Evolutionary conservation across 1,140 invertebrate species (phyloP).

Genomic region (Drosophila asahinai): DNA sequence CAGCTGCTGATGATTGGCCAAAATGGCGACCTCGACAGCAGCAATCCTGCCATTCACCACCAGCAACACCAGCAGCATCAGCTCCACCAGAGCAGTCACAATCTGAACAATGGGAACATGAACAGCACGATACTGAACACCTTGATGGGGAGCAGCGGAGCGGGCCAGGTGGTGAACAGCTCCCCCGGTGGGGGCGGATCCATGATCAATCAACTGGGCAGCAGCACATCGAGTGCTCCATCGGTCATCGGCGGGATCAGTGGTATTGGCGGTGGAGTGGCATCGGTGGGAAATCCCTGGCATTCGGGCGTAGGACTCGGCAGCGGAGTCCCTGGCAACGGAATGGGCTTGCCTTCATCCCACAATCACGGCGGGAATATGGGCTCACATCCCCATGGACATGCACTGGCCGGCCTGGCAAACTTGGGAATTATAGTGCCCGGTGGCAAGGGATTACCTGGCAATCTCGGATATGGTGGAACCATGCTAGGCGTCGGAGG

Average conservation of each 20-base stretch:
- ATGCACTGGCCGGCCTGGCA: constrained; percentile 70
- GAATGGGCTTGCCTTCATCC: constrained; percentile 20
- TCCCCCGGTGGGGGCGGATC: constrained; percentile 38
- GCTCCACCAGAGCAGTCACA: constrained; percentile 44
- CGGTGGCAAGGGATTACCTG: constrained; percentile 50
- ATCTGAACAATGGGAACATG: constrained; percentile 33
- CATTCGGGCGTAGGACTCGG: constrained; percentile 29
- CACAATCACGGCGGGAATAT: constrained; percentile 20
- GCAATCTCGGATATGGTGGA: constrained; percentile 60
- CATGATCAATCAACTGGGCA: constrained; percentile 64
- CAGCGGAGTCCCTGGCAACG: constrained; percentile 25
- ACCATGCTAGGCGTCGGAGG: constrained; percentile 38
- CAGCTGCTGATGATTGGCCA: constrained; percentile 60
- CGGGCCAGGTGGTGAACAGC: constrained; percentile 25
- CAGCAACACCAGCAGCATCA: constrained; percentile 45
- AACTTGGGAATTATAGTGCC: constrained; percentile 74
- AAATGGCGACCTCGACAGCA: constrained; percentile 53
- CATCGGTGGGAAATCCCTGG: constrained; percentile 24
- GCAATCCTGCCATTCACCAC: constrained; percentile 47
- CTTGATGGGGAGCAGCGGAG: constrained; percentile 37
- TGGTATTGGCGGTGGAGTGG: constrained; percentile 19
- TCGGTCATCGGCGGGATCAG: constrained; percentile 21
- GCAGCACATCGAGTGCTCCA: constrained; percentile 60
- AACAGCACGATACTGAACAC: constrained; percentile 68
- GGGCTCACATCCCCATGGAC: constrained; percentile 67